A percentile compares a stretch with the other conserved stretches of the same genome.
Conservation (phyloP, 2,797 vertebrate genomes). For the Rhabdomys pumilio region DNA sequence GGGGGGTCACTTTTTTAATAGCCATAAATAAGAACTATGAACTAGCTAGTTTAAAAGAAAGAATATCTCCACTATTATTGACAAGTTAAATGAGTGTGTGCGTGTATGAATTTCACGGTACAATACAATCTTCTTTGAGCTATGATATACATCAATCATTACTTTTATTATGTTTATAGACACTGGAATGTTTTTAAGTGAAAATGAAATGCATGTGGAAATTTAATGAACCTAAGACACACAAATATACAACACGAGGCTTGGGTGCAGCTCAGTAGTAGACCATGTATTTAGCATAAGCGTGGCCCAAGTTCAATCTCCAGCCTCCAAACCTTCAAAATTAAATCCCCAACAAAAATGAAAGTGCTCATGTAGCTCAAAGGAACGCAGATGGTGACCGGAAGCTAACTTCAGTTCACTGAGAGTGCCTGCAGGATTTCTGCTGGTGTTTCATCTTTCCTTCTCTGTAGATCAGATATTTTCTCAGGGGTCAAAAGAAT, state of each 20-base stretch:
- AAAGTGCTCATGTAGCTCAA: rapidly evolving
- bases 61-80: not conserved
- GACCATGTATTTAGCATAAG: not conserved
- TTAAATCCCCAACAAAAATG: not conserved
- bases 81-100: not conserved
- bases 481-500: constrained; percentile 62
- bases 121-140: not conserved
- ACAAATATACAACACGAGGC: not conserved
- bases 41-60: not conserved
- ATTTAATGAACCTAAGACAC: constrained; percentile 53
- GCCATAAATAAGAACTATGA: constrained; percentile 24
- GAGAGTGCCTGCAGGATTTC: not conserved
- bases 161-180: constrained; percentile 1
- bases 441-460: not conserved
- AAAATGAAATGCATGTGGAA: constrained; percentile 21
- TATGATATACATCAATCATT: constrained; percentile 7
- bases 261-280: not conserved
- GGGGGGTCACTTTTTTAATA: not conserved
- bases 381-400: not conserved
- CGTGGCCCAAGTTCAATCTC: not conserved
- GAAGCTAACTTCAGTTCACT: not conserved
- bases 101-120: not conserved
- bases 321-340: not conserved
- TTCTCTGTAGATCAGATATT: constrained; percentile 20
- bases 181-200: constrained; percentile 17